Evolutionary conservation across 2,888 invertebrate species (phyloP).

Genomic region (Amblyteles armatorius): DNA sequence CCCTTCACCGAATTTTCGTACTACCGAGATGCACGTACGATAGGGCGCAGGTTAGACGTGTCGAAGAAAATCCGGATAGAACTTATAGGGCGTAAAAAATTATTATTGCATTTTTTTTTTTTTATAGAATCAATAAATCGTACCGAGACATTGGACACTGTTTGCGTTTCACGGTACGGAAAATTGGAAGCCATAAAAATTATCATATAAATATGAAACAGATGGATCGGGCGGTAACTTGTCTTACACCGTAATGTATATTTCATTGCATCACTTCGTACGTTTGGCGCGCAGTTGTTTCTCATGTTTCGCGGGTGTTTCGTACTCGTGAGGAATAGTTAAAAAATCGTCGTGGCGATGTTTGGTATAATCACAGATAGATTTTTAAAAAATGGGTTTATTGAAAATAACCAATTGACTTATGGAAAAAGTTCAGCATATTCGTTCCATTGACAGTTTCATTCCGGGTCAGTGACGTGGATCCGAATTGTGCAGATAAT

Average conservation of each 20-base stretch:
- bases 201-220: constrained; percentile 15
- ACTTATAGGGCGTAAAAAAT: not conserved
- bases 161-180: not conserved
- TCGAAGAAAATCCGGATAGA: not conserved
- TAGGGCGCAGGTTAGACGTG: not conserved
- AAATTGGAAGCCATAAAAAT: constrained; percentile 1
- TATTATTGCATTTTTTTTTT: not conserved
- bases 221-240: not conserved
- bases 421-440: too few species aligned
- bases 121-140: not conserved
- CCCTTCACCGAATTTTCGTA: constrained; percentile 46
- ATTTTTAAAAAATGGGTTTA: not conserved
- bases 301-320: not conserved
- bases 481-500: too few species aligned
- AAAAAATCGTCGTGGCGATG: too few species aligned
- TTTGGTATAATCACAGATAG: too few species aligned
- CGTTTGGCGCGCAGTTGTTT: not conserved
- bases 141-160: not conserved
- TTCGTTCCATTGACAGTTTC: too few species aligned
- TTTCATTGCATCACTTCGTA: not conserved
- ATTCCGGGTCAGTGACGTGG: too few species aligned
- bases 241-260: not conserved
- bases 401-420: not conserved
- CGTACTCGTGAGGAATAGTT: not conserved
- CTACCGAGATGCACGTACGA: constrained; percentile 10